A percentile compares a stretch with the other conserved stretches of the same genome.
Evolutionary conservation across 2,113 vertebrate species (phyloP).

Genomic region (Hyperopisus bebe): DNA sequence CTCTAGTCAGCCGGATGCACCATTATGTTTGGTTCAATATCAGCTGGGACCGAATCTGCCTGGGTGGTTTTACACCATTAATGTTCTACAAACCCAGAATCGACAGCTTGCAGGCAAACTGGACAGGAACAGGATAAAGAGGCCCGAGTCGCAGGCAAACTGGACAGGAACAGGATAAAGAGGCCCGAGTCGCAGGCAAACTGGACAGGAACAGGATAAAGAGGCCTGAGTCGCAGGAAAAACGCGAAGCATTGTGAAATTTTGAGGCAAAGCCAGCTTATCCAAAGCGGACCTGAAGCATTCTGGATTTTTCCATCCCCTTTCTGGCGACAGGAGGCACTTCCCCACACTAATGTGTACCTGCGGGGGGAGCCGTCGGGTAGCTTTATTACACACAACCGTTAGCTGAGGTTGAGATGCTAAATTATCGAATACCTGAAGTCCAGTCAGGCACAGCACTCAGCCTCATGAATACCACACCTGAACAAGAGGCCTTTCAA

Average conservation of each 20-base stretch:
- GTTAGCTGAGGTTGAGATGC: conserved; percentile 66
- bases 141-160: background rate
- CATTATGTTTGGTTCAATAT: conserved; percentile 74
- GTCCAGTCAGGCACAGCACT: conserved; percentile 70
- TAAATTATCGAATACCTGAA: conserved; percentile 74
- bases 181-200: background rate
- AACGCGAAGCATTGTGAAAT: background rate
- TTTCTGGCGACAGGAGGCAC: background rate
- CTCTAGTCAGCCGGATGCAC: conserved; percentile 60
- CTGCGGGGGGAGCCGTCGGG: conserved; percentile 70
- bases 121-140: too few species aligned
- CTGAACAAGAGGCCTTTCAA: conserved; percentile 69
- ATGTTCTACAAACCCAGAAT: conserved; percentile 47
- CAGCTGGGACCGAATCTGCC: conserved; percentile 65
- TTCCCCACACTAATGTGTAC: conserved; percentile 53
- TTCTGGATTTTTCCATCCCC: background rate
- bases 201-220: too few species aligned
- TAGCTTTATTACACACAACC: conserved; percentile 64
- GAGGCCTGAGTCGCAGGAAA: background rate
- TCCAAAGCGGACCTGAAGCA: background rate
- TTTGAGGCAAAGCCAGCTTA: background rate
- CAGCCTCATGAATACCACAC: conserved; percentile 67
- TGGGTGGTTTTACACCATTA: conserved; percentile 70
- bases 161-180: background rate
- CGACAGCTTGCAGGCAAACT: background rate